phyloP scores from a whole-genome alignment of 2,888 invertebrate species.

The Choristoneura rosaceana region DNA sequence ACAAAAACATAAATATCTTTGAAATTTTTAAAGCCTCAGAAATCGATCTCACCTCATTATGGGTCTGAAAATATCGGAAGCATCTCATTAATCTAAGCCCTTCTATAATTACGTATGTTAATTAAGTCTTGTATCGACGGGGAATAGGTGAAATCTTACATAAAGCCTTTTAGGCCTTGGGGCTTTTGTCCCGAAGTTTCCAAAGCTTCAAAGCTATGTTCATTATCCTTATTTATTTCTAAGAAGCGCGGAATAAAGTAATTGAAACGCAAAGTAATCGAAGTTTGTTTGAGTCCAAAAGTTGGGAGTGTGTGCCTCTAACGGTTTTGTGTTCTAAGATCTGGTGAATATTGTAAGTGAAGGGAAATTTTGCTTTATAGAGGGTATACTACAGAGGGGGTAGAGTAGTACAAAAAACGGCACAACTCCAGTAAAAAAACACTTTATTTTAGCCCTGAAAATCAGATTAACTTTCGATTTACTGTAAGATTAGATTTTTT shows the following conservation, averaged over 20 bases:
- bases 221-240: conserved; percentile 26
- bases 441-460: no score
- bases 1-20: neutral
- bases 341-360: no score
- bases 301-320: conserved; percentile 1
- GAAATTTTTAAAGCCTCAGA: neutral
- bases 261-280: conserved; percentile 33
- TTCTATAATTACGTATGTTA: conserved; percentile 14
- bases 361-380: no score
- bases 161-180: neutral
- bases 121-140: conserved; percentile 4
- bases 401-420: no score
- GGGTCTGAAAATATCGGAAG: neutral
- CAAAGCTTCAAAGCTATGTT: conserved; percentile 21
- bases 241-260: conserved; percentile 25
- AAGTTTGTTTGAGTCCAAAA: conserved; percentile 29
- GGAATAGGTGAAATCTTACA: conserved; percentile 1
- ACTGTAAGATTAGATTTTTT: no score
- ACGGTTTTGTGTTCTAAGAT: neutral
- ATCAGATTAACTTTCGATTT: no score
- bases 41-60: conserved; percentile 5
- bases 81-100: conserved; percentile 14
- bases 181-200: conserved; percentile 9
- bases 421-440: no score
- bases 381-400: no score